Conservation (phyloP, 2,797 vertebrate species). For the Cyprinodon diabolis region DNA sequence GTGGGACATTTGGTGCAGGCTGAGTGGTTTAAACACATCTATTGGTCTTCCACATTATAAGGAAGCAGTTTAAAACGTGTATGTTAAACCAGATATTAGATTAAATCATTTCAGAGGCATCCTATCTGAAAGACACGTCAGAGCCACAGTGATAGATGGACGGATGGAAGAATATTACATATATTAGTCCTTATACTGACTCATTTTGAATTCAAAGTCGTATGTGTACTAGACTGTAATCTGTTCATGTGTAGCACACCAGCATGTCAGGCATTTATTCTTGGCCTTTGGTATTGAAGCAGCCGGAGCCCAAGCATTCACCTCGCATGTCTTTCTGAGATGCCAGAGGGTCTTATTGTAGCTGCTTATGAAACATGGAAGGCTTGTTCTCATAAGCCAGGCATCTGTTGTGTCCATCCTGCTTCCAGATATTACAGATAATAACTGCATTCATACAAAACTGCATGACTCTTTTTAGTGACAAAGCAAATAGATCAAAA, state of each 20-base stretch:
- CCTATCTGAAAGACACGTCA: background rate
- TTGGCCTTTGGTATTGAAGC: background rate
- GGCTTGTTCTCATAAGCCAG: background rate
- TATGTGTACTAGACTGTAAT: background rate
- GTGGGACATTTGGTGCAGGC: background rate
- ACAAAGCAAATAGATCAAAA: background rate
- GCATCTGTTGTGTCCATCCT: background rate
- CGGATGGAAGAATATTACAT: background rate
- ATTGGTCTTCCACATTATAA: background rate
- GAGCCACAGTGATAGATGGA: background rate
- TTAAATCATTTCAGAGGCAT: background rate
- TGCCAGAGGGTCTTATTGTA: constrained; percentile 2
- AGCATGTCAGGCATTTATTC: constrained; percentile 8
- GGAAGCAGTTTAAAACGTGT: background rate
- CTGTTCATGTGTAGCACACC: background rate
- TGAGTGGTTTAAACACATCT: background rate
- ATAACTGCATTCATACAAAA: constrained; percentile 1
- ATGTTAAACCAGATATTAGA: background rate
- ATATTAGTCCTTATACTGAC: background rate
- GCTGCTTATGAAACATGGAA: background rate
- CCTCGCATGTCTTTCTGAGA: background rate
- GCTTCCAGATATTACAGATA: background rate
- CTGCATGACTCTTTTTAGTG: background rate
- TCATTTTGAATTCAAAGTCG: background rate
- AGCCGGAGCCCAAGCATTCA: constrained; percentile 1